Conservation (phyloP, 1,140 invertebrate genomes). For the Drosophila yakuba region DNA sequence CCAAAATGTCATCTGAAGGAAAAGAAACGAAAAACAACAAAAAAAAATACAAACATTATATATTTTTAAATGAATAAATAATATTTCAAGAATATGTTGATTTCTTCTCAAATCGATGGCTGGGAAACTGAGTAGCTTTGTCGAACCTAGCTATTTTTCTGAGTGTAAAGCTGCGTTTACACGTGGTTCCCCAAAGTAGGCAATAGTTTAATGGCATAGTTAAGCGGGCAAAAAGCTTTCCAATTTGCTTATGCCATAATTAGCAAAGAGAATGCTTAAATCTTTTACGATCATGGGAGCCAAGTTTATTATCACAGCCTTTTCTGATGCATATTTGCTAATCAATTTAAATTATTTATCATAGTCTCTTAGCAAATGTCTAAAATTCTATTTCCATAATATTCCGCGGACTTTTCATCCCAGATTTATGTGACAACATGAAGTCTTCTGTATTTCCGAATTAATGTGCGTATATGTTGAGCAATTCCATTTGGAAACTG, state of each 20-base stretch:
- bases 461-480: conserved; percentile 14
- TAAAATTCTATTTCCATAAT: neutral
- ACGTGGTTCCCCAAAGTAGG: too few species aligned
- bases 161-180: neutral
- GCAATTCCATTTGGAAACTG: neutral
- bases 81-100: conserved; percentile 4
- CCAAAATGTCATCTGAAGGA: conserved; percentile 72
- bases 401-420: neutral
- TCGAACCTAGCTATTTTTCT: neutral
- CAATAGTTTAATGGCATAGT: too few species aligned
- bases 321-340: too few species aligned
- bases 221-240: too few species aligned
- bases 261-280: too few species aligned
- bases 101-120: neutral
- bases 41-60: conserved; percentile 42
- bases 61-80: conserved; percentile 57
- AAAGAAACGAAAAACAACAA: conserved; percentile 33
- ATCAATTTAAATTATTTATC: neutral
- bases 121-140: neutral
- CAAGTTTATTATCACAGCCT: too few species aligned
- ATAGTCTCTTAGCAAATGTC: neutral
- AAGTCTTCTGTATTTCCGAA: conserved; percentile 2
- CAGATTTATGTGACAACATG: conserved; percentile 12
- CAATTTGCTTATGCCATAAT: too few species aligned
- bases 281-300: too few species aligned